Percentiles rank a stretch among this genome's conserved stretches.
These are phyloP conservation scores for Agapornis canus DNA, from an alignment of 2,797 vertebrate genomes.

Conservation along the genomic window DNA sequence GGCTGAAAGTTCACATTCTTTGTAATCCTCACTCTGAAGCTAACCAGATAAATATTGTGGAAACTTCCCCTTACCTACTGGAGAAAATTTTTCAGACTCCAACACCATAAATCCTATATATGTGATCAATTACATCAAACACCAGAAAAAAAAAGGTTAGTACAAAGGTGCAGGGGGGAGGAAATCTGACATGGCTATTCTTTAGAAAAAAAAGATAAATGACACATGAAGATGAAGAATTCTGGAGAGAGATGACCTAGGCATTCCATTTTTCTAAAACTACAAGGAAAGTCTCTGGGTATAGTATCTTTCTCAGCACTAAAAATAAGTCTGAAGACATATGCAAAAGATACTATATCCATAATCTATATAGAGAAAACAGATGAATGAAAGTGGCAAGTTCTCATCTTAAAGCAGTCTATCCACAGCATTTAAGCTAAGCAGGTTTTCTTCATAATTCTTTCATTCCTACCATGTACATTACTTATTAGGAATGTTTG, in stretches of 20 bases:
- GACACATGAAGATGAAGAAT: not conserved
- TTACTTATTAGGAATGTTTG: not conserved
- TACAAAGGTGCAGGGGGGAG: not conserved
- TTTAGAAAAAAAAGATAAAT: not conserved
- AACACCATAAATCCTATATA: not conserved
- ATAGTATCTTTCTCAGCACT: not conserved
- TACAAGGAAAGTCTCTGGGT: not conserved
- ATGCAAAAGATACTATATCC: not conserved
- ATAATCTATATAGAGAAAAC: not conserved
- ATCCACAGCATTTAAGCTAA: not conserved
- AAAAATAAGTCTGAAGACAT: not conserved
- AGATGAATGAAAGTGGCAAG: accelerated
- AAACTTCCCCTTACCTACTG: not conserved
- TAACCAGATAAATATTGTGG: not conserved
- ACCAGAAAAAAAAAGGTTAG: not conserved
- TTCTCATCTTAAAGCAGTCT: not conserved
- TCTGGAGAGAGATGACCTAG: not conserved
- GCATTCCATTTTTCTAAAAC: not conserved
- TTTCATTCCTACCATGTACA: not conserved
- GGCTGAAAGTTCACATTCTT: not conserved
- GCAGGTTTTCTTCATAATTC: not conserved
- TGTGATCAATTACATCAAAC: not conserved
- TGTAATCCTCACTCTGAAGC: not conserved
- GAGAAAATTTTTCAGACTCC: not conserved
- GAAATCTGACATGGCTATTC: not conserved